Base-by-base conservation (phyloP, 2,888 invertebrate genomes). In the Oconnorella tubifera region DNA sequence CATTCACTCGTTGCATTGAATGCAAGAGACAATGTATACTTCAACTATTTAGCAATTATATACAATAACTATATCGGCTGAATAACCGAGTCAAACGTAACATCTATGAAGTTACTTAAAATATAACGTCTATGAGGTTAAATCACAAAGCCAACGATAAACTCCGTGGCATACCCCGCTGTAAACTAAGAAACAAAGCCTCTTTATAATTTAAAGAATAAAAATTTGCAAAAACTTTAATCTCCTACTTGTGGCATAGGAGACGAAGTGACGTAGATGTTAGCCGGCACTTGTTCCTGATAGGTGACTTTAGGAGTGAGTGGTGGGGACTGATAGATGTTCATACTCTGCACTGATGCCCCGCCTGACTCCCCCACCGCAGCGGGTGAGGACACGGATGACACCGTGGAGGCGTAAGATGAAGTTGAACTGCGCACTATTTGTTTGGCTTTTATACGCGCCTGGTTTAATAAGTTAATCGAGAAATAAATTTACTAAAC, bases 371-470 rank as follows among this genome's bases (percentile, higher is more conserved):
- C 14, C 14, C 4, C 53, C 14, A 27, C 4, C 4, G 6, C 53
- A 4, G 53, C 25, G 53, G 53, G 53, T 6, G 53, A 51, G 10
- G 53, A 19, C 10, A 51, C 53, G 6, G 53, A 19, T 51, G 53
- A 51, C 14, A 27, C 6, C 14, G 53, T 23, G 25, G 53, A 51
- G 53, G 53, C 10, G 53, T 51, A 51, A 27, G 53, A 51, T 10
- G 53, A 51, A 6, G 53, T 51, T 86, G 86, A 81, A 87, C 88
- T 85, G 87, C 89, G 75, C 51, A 70, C 75, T 65, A 84, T 75
- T 70, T 90, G 90, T 83, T 90, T 90, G 72, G 91, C 90, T 84
- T 92, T 92, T 76, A 92, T 92, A 73, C 92, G 85, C 55, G 91
- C 83, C 83, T 83, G 68, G 19, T n/a, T n/a, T n/a, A n/a, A n/a